A percentile compares a stretch with the other conserved stretches of the same genome.
Conservation (phyloP, 2,888 invertebrate species). For the Terebella lapidaria region DNA sequence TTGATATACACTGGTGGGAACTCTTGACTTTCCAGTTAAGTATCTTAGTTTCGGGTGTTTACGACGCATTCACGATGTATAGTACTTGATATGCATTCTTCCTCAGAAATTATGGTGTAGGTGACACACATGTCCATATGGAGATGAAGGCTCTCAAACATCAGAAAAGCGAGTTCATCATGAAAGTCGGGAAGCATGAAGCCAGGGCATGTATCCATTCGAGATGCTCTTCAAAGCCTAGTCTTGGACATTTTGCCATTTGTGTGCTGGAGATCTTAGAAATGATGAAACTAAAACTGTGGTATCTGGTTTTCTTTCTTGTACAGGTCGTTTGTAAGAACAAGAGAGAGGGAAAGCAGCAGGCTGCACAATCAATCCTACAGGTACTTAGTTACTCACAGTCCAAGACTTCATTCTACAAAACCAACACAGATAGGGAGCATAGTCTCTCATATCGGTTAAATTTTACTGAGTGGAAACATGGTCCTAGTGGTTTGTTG, state of each 20-base stretch:
- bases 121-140: conserved; percentile 80
- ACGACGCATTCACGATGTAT: too few species aligned
- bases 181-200: conserved; percentile 87
- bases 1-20: too few species aligned
- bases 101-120: conserved; percentile 74
- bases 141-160: conserved; percentile 70
- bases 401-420: too few species aligned
- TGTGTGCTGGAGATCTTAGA: neutral
- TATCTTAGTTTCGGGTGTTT: neutral
- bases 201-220: conserved; percentile 57
- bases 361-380: conserved; percentile 89
- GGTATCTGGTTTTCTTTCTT: too few species aligned
- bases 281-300: neutral
- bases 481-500: too few species aligned
- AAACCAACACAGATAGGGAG: neutral
- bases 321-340: conserved; percentile 75
- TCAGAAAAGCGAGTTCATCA: conserved; percentile 87
- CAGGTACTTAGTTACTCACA: conserved; percentile 61
- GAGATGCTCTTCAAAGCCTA: neutral
- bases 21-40: neutral
- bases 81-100: neutral
- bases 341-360: conserved; percentile 92
- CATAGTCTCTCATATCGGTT: too few species aligned
- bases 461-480: too few species aligned
- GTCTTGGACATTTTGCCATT: neutral